Conservation (phyloP, 2,797 vertebrate species). For the Staurois parvus region DNA sequence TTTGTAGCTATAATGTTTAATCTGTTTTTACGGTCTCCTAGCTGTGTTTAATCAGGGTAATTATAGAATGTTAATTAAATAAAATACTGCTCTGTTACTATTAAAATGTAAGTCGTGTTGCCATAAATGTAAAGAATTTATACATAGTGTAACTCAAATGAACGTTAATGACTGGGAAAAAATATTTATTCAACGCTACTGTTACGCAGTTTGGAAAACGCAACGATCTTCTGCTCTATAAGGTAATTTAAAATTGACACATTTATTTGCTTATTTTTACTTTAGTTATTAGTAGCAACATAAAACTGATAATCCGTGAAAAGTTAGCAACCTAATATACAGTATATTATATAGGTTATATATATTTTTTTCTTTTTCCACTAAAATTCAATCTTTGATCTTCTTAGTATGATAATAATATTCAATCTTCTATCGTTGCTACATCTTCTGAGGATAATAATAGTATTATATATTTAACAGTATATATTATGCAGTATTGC, state of each 20-base stretch:
- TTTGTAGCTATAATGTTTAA: slow-evolving; percentile 81
- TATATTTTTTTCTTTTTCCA: not conserved
- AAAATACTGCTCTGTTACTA: slow-evolving; percentile 76
- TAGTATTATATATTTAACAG: not conserved
- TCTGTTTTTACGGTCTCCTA: slow-evolving; percentile 79
- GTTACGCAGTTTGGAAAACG: slow-evolving; percentile 63
- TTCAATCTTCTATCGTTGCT: not conserved
- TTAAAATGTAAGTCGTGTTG: slow-evolving; percentile 75
- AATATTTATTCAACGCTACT: slow-evolving; percentile 66
- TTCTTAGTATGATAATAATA: slow-evolving; percentile 1
- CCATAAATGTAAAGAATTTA: slow-evolving; percentile 65
- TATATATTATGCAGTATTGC: not conserved
- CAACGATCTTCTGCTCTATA: slow-evolving; percentile 52
- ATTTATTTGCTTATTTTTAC: slow-evolving; percentile 60
- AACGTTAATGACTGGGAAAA: slow-evolving; percentile 60
- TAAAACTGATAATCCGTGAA: slow-evolving; percentile 34
- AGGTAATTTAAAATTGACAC: slow-evolving; percentile 58
- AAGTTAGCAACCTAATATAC: slow-evolving; percentile 1
- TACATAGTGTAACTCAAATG: slow-evolving; percentile 51
- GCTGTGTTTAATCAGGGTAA: slow-evolving; percentile 81
- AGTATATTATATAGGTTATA: not conserved
- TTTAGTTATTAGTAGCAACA: slow-evolving; percentile 29
- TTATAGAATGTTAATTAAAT: slow-evolving; percentile 82
- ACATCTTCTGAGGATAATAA: slow-evolving; percentile 1
- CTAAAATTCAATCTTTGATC: not conserved